Base-by-base conservation (phyloP, 2,888 invertebrate species). In the Zele albiditarsus region DNA sequence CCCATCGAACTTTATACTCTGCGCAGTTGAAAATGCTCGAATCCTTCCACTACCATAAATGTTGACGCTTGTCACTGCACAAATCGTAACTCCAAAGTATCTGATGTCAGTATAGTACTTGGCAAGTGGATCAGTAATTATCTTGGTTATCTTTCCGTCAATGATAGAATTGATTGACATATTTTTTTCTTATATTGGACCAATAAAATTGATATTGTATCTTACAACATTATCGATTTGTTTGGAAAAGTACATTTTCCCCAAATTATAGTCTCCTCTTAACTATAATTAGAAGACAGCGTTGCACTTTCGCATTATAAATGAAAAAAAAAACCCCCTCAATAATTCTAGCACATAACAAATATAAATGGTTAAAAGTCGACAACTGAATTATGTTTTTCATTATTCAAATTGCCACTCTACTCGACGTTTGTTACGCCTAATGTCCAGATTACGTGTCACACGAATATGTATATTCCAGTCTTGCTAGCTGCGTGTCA, bases 381-480 rank as follows among this genome's bases (percentile, higher is more conserved):
- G 46, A 62, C 42, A 71, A 62, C 46, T 71, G 57, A 72, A 72
- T 72, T 65, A 31, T 49, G 23, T 66, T 73, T 73, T 67, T 57
- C 58, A 38, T 67, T 65, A 58, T 67, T 73, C 38, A 73, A 67
- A 67, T 58, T 65, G 57, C 58, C 60, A 57, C 58, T 60, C n/a
- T 66, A 76, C 68, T 60, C 65, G 62, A 72, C 63, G 71, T 75
- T 78, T 65, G 76, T 74, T 73, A 76, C 76, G 75, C 77, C 76
- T 79, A 79, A 80, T 80, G 77, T 76, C 75, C 71, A 76, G 75
- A 79, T 80, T 77, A 80, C 77, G 80, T 80, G 80, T 78, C 76
- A 70, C 76, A 68, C 74, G 78, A 77, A 77, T 73, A 80, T 79
- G 75, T 76, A 77, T 42, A 53, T 53, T 53, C 20, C 53, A 53